A percentile compares a stretch with the other conserved stretches of the same genome.
Conservation (phyloP, 2,888 invertebrate species). For the Dryadula phaetusa region DNA sequence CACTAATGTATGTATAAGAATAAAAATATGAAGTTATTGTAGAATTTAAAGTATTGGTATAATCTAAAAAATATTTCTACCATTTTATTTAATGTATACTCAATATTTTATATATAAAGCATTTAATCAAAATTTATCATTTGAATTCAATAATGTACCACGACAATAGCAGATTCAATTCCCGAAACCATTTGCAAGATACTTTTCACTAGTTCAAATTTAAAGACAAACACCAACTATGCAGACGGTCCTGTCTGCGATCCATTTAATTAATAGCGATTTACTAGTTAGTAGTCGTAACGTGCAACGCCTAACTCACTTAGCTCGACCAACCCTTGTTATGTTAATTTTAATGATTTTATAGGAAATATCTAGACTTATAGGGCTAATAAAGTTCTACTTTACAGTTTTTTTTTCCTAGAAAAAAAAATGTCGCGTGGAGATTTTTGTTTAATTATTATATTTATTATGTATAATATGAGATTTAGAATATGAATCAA, state of each 20-base stretch:
- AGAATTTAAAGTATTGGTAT: no score
- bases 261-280: slow-evolving; percentile 67
- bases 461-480: no score
- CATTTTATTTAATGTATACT: background rate
- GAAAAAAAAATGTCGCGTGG: no score
- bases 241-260: slow-evolving; percentile 61
- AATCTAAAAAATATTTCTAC: no score
- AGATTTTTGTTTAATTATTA: no score
- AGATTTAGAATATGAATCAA: no score
- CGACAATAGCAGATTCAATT: slow-evolving; percentile 14
- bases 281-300: slow-evolving; percentile 53
- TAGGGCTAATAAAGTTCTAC: no score
- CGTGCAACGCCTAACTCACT: slow-evolving; percentile 44
- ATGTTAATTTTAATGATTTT: slow-evolving; percentile 24
- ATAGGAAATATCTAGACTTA: background rate
- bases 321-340: slow-evolving; percentile 25
- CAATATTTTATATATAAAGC: background rate
- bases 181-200: slow-evolving; percentile 32
- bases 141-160: slow-evolving; percentile 10
- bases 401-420: no score
- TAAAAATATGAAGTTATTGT: no score
- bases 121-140: background rate
- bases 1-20: no score
- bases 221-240: slow-evolving; percentile 66
- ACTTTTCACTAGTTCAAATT: slow-evolving; percentile 52